Conservation (phyloP, 2,888 invertebrate species). For the Conops quadrifasciatus region DNA sequence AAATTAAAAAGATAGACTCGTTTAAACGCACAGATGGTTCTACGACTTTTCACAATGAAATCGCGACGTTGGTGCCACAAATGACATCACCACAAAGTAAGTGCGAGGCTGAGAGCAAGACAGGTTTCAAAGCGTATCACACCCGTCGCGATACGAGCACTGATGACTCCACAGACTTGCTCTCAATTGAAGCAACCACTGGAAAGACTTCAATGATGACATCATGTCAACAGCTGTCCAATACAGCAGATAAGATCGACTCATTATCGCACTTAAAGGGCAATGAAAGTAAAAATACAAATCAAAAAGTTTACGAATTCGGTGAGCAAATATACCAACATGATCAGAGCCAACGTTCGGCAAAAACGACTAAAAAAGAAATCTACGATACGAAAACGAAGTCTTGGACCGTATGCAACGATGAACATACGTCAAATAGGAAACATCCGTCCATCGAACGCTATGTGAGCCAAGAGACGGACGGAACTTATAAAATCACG, state of each 20-base stretch:
- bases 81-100: slow-evolving; percentile 56
- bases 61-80: slow-evolving; percentile 41
- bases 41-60: slow-evolving; percentile 13
- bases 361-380: slow-evolving; percentile 55
- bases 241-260: background rate
- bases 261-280: background rate
- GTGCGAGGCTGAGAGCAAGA: slow-evolving; percentile 41
- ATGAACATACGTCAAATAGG: slow-evolving; percentile 47
- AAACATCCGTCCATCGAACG: slow-evolving; percentile 62
- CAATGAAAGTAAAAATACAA: too few relatives aligned
- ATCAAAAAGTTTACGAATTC: background rate
- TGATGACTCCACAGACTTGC: slow-evolving; percentile 31
- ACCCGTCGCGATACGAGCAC: slow-evolving; percentile 5
- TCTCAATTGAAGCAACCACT: slow-evolving; percentile 35
- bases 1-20: slow-evolving; percentile 49
- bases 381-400: slow-evolving; percentile 64
- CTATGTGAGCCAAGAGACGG: slow-evolving; percentile 63
- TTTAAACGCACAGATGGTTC: slow-evolving; percentile 21
- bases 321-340: slow-evolving; percentile 22
- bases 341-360: slow-evolving; percentile 46
- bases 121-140: slow-evolving; percentile 6
- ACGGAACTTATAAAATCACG: slow-evolving; percentile 62
- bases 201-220: background rate
- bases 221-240: slow-evolving; percentile 18
- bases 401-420: slow-evolving; percentile 61